phyloP scores from a whole-genome alignment of 2,888 invertebrate genomes.

The Meiosimyza platycephala region DNA sequence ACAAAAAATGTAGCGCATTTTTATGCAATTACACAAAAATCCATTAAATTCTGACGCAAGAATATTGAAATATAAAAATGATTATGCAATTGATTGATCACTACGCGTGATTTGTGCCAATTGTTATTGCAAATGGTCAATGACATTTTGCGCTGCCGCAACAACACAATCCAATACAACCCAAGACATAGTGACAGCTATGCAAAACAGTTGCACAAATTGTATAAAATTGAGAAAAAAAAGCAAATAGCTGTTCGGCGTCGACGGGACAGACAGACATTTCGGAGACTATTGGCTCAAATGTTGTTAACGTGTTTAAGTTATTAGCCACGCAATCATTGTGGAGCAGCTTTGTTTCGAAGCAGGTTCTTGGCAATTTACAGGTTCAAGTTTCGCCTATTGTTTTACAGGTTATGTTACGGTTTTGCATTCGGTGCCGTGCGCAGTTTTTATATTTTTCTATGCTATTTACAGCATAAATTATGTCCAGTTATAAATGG shows the following conservation, averaged over 20 bases:
- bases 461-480: background rate
- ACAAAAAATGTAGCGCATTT: too few relatives aligned
- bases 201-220: conserved; percentile 18
- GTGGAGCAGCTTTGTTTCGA: background rate
- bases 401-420: conserved; percentile 28
- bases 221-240: conserved; percentile 16
- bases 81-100: conserved; percentile 24
- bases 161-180: background rate
- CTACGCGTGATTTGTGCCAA: background rate
- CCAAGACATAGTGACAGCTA: background rate
- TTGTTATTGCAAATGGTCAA: conserved; percentile 24
- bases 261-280: background rate
- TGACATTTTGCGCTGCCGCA: conserved; percentile 2
- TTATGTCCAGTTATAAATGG: conserved; percentile 32
- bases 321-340: conserved; percentile 9
- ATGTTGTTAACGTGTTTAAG: conserved; percentile 4
- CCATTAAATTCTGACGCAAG: background rate
- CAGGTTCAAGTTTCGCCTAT: conserved; percentile 20
- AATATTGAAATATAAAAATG: background rate
- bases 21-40: too few relatives aligned
- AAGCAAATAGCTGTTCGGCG: background rate
- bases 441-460: background rate
- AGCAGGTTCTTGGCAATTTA: conserved; percentile 18
- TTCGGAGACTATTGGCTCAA: conserved; percentile 8
- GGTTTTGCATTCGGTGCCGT: background rate